Base-by-base conservation (phyloP, 2,113 vertebrate genomes). In the Osmerus mordax region DNA sequence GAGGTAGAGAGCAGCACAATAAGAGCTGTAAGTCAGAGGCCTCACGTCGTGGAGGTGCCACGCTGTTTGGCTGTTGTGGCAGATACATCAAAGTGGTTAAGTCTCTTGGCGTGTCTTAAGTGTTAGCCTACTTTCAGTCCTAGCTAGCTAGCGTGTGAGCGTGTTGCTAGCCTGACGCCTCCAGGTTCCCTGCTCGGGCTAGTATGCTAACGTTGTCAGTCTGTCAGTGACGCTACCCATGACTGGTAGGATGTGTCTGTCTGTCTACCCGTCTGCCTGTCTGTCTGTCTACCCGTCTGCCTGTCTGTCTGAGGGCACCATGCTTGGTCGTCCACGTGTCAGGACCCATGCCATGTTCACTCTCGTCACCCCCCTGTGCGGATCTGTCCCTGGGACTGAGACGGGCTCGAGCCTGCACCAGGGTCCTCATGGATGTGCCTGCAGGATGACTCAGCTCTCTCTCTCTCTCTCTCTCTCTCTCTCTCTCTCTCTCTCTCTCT, bases 61-160 rank as follows among this genome's bases (percentile, higher is more conserved):
- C 76, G 81, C 79, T 75, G 71, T 81, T 86, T 70, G 83, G 81
- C 84, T 87, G 67, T 71, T 9, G 19, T 53, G 51, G 18, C 56
- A 23, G 69, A 65, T 69, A 65, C 83, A 80, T 84, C 79, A 78
- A 77, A 80, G 71, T 52, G 83, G 75, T 86, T 77, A 68, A 87
- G 76, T 15, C 70, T 78, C 76, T 77, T 67, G 87, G 79, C 79
- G 72, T 76, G 79, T 82, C 76, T 68, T 84, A 32, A 64, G 28
- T 83, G 85, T 84, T 81, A 82, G 80, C 84, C 62, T 82, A 78
- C 75, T 87, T 80, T 78, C 69, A 63, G 19, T 19, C 60, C 72
- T 81, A 28, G 77, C 83, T 73, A 5, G 7, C 32, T 36, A 36
- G 32, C 4, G 29, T 4, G 29, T 4, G 29, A 32, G 29, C 3